phyloP scores from a whole-genome alignment of 2,113 vertebrate genomes.

The Bagarius yarrelli region DNA sequence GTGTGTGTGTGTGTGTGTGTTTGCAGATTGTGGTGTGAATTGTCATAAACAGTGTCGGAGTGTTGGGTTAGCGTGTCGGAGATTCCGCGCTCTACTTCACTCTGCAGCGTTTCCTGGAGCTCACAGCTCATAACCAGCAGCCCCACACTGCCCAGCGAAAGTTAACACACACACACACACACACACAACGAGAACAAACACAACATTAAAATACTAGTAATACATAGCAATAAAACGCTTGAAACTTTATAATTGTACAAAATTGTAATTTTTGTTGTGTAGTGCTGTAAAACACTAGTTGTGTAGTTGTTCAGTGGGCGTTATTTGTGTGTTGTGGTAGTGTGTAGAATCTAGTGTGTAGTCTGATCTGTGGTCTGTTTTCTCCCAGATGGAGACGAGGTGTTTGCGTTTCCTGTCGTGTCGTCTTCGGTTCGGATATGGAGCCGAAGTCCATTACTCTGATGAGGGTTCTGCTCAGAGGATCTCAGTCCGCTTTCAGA shows the following conservation, averaged over 20 bases:
- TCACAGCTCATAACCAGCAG: slow-evolving; percentile 87
- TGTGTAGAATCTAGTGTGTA: too few relatives aligned
- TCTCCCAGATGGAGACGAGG: slow-evolving; percentile 82
- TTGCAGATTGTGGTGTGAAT: slow-evolving; percentile 91
- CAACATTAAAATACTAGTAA: neutral
- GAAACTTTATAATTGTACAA: too few relatives aligned
- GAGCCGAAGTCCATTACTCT: slow-evolving; percentile 87
- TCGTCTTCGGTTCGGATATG: slow-evolving; percentile 67
- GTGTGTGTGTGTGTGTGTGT: neutral
- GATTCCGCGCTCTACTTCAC: slow-evolving; percentile 81
- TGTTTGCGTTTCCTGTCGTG: slow-evolving; percentile 86
- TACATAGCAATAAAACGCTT: too few relatives aligned
- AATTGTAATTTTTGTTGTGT: too few relatives aligned
- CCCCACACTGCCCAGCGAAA: slow-evolving; percentile 80
- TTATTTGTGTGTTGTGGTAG: too few relatives aligned
- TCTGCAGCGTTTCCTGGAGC: slow-evolving; percentile 71
- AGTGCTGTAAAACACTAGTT: too few relatives aligned
- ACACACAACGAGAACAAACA: neutral
- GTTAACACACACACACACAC: slow-evolving; percentile 58
- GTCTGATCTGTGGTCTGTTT: too few relatives aligned
- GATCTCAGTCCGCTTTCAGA: slow-evolving; percentile 89
- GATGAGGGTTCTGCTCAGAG: slow-evolving; percentile 87
- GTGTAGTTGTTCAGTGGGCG: too few relatives aligned
- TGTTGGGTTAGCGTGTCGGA: slow-evolving; percentile 90
- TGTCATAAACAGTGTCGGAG: slow-evolving; percentile 97